Base-by-base conservation (phyloP, 2,888 invertebrate genomes). In the Lasius platythorax region DNA sequence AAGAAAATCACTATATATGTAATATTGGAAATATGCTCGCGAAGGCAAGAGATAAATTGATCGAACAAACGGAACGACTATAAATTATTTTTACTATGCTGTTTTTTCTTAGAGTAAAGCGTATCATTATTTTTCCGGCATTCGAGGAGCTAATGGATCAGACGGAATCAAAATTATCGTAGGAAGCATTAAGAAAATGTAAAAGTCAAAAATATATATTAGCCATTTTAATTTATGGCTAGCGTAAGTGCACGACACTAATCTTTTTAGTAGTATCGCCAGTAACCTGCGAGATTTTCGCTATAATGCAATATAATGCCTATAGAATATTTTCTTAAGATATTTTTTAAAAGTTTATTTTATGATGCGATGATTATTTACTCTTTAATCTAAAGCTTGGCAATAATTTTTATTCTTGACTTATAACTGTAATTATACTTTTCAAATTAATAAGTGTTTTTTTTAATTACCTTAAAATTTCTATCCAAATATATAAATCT, bases 121-220 rank as follows among this genome's bases (percentile, higher is more conserved):
- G 53, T 37, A 74, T 66, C 56, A 63, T 12, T 68, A n/a, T 76
- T 87, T 85, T 85, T 84, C 74, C 53, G 85, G 15, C 68, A 78
- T 72, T 85, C 74, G 85, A 64, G 66, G 63, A 85, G 85, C 85
- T 87, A 78, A 89, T 87, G 86, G 78, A 76, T 66, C 75, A 76
- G 76, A 50, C 68, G 73, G 79, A 78, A 67, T 70, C 68, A 61
- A 68, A 84, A 74, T 85, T 87, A 87, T 87, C 79, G 46, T 76
- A 33, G 37, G 79, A 85, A 72, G 58, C 75, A 67, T 58, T 63
- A 82, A 87, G 87, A 83, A 84, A 87, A 84, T 68, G 75, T 64
- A 61, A 67, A 63, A 28, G 66, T 61, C 74, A 30, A 79, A 84
- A 84, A 75, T 68, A 87, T 79, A 87, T 78, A 81, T n/a, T 46